Evolutionary conservation across 1,140 invertebrate species (phyloP).

Genomic region (Procambarus clarkii): DNA sequence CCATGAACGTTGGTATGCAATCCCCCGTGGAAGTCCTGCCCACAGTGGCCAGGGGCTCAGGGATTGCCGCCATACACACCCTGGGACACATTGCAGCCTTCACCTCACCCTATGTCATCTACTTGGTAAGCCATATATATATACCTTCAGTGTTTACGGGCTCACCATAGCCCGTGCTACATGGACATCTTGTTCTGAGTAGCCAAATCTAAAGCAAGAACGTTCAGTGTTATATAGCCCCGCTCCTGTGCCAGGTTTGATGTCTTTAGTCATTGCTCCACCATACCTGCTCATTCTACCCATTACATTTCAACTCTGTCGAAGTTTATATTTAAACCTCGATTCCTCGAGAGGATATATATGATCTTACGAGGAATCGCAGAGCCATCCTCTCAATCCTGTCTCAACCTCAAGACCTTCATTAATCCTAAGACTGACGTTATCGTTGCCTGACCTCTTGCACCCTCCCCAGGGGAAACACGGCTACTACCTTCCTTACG

Average conservation of each 20-base stretch:
- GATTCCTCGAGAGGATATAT: neutral
- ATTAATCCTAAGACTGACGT: no score
- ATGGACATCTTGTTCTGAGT: no score
- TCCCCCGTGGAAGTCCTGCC: conserved; percentile 48
- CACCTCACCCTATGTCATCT: conserved; percentile 45
- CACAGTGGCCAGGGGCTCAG: conserved; percentile 35
- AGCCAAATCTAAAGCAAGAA: no score
- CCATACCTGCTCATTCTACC: neutral
- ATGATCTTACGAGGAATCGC: neutral
- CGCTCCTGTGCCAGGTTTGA: neutral
- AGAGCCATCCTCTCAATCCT: neutral
- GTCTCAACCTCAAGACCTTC: no score
- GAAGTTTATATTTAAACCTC: neutral
- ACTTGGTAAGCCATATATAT: conserved; percentile 37
- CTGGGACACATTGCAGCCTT: conserved; percentile 20
- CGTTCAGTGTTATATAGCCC: neutral
- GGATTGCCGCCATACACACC: conserved; percentile 26
- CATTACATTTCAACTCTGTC: neutral
- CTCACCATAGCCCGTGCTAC: no score
- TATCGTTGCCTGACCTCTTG: no score
- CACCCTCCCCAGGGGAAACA: no score
- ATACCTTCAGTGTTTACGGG: neutral
- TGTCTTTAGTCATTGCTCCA: neutral
- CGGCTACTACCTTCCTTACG: conserved; percentile 35
- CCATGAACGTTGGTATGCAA: conserved; percentile 54